Conservation (phyloP, 2,797 vertebrate species). For the Dryobates pubescens region DNA sequence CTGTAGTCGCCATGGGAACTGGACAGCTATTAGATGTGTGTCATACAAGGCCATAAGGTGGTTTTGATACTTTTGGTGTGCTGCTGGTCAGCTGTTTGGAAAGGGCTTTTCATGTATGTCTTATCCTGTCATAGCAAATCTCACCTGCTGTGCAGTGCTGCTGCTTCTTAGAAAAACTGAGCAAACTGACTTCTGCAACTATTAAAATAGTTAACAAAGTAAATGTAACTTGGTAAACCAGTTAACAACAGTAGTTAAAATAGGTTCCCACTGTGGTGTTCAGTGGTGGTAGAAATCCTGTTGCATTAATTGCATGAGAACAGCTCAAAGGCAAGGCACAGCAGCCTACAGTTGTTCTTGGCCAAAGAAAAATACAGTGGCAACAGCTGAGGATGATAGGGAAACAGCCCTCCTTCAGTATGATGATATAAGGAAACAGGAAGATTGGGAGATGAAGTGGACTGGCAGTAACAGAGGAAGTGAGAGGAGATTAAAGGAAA, state of each 20-base stretch:
- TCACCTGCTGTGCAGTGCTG: neutral
- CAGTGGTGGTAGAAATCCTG: neutral
- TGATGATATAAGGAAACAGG: neutral
- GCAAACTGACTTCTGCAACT: neutral
- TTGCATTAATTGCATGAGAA: neutral
- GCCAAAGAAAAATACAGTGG: neutral
- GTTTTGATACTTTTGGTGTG: neutral
- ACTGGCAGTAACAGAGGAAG: neutral
- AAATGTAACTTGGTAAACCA: neutral
- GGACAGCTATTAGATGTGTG: neutral
- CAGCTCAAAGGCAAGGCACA: neutral
- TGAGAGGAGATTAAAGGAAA: neutral
- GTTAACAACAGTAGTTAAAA: neutral
- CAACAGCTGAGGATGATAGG: neutral
- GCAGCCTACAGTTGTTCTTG: neutral
- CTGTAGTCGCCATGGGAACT: rapidly evolving
- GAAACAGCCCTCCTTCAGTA: neutral
- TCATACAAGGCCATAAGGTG: neutral
- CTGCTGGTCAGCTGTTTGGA: neutral
- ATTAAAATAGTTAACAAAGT: neutral
- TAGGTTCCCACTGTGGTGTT: neutral
- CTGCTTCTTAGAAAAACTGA: neutral
- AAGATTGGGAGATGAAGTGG: neutral
- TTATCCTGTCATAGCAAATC: neutral
- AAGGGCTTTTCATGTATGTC: neutral